These are phyloP conservation scores for Enhydra lutris DNA, from an alignment of 2,113 vertebrate species.

Conservation along the genomic window DNA sequence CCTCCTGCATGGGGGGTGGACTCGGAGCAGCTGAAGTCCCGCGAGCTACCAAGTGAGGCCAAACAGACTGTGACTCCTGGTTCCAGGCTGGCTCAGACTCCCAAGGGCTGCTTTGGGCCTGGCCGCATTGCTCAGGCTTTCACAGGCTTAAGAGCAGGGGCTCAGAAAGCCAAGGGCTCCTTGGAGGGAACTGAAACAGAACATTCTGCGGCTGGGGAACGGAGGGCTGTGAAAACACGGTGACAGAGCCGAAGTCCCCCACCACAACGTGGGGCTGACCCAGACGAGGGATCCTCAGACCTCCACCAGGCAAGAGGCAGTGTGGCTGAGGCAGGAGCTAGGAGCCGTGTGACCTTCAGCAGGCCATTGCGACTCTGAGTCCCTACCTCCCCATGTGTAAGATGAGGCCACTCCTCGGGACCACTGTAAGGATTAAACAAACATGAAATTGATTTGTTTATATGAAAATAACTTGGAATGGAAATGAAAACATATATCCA, in stretches of 20 bases:
- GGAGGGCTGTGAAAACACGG: neutral
- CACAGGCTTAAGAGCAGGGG: no score
- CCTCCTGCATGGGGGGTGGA: neutral
- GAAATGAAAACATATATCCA: constrained; percentile 8
- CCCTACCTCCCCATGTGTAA: neutral
- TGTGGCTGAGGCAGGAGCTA: neutral
- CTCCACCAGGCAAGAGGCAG: neutral
- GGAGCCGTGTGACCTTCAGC: accelerated
- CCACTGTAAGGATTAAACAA: neutral
- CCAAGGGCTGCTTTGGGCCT: neutral
- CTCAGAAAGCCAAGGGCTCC: neutral
- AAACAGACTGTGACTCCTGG: neutral
- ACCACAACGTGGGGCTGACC: accelerated
- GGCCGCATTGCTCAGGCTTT: neutral
- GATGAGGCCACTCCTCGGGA: neutral
- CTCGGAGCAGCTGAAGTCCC: neutral
- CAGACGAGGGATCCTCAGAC: neutral
- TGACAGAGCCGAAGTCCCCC: neutral
- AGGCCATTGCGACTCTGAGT: neutral
- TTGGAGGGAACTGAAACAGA: neutral
- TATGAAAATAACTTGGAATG: neutral
- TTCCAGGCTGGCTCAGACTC: neutral
- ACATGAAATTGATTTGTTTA: neutral
- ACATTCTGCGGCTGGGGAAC: neutral
- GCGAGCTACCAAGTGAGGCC: no score